These are phyloP conservation scores for Orchesella cincta DNA, from an alignment of 1,140 invertebrate species.

Conservation along the genomic window DNA sequence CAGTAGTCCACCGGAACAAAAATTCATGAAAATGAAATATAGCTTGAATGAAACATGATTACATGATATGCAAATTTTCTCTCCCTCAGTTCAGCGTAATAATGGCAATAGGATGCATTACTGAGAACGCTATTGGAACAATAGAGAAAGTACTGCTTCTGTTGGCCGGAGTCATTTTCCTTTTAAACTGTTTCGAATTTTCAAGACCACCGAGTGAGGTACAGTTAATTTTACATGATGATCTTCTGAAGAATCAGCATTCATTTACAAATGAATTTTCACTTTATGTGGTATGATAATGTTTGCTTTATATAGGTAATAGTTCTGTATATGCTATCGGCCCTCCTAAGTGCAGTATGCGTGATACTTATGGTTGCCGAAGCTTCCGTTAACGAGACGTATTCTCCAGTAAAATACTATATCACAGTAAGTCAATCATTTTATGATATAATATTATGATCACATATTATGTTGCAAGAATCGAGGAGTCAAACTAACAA, in stretches of 20 bases:
- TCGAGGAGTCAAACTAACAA: too few relatives aligned
- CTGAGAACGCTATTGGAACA: background rate
- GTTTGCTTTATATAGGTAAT: background rate
- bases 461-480: too few relatives aligned
- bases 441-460: too few relatives aligned
- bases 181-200: conserved; percentile 32
- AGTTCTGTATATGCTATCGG: background rate
- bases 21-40: too few relatives aligned
- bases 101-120: conserved; percentile 19
- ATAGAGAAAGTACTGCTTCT: background rate
- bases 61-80: too few relatives aligned
- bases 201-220: conserved; percentile 16
- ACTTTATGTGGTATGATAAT: background rate
- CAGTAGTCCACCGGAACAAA: too few relatives aligned
- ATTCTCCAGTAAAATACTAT: background rate
- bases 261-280: too few relatives aligned
- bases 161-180: background rate
- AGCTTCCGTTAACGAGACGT: background rate
- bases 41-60: too few relatives aligned
- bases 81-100: conserved; percentile 26
- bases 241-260: too few relatives aligned
- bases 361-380: background rate
- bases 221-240: background rate
- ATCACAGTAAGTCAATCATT: background rate
- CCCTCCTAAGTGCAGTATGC: background rate